Base-by-base conservation (phyloP, 2,888 invertebrate species). In the Brachyptera putata region DNA sequence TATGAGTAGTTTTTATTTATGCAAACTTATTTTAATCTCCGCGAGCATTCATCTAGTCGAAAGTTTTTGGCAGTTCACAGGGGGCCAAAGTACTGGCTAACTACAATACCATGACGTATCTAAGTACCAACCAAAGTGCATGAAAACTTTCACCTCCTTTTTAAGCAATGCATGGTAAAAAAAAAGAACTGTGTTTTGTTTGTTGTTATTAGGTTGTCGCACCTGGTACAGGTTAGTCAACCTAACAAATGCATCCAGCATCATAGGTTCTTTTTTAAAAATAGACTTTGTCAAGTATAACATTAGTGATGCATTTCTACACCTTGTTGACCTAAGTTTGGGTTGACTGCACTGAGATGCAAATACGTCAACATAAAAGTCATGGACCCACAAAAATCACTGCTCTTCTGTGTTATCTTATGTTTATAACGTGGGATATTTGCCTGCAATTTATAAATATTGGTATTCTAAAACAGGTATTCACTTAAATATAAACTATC, bases 71-170 rank as follows among this genome's bases (percentile, higher is more conserved):
- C 41, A 41, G 41, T 41, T 41, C 41, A 9, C 16, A 11, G 5
- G 21, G 41, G 16, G 41, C 21, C 9, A 16, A 41, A 18, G 41
- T n/a, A 41, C 41, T 7, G 2, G 16, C 18, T 21, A 41, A 2
- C 1, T 21, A 9, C 41, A 16, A 5, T 4, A 3, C 14, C 16
- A 21, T 41, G 41, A 41, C 41, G 41, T 13, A n/a, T 16, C n/a
- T n/a, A n/a, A n/a, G n/a, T n/a, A 41, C 18, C 41, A 11, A 16
- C 41, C 41, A 7, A 41, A 41, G 21, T 41, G 41, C 41, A 41
- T 14, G 13, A 41, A 9, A 41, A 41, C 41, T 41, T 41, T 41
- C 41, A 41, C 41, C 41, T 41, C 41, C 41, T 41, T 41, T 41
- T 41, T 16, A n/a, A 13, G 41, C 41, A 2, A 2, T 16, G 3